phyloP scores from a whole-genome alignment of 2,113 vertebrate species.

The Clarias magur region DNA sequence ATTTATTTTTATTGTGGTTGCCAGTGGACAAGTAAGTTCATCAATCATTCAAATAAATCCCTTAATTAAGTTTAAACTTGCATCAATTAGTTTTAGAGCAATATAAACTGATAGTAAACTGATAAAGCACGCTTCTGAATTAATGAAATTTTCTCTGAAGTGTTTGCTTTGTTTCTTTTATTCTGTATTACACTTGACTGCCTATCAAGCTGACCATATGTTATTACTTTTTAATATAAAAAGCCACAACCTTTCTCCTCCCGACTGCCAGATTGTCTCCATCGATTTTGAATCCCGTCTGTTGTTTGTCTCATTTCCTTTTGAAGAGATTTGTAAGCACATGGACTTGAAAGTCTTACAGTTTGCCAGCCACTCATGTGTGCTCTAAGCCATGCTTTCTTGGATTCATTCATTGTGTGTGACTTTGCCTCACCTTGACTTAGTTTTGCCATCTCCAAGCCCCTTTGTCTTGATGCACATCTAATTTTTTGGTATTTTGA shows the following conservation, averaged over 20 bases:
- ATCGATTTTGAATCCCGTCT: background rate
- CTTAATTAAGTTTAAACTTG: background rate
- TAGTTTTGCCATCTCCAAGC: background rate
- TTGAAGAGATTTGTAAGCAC: background rate
- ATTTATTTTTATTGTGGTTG: background rate
- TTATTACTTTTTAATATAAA: background rate
- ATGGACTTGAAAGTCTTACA: background rate
- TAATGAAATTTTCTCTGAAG: too few species aligned
- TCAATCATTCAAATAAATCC: background rate
- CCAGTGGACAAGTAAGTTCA: background rate
- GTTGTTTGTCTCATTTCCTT: background rate
- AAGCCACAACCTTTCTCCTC: background rate
- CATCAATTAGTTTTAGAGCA: background rate
- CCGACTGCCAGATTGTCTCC: background rate
- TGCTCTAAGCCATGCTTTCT: background rate
- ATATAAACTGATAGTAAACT: too few species aligned
- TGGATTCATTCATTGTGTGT: background rate
- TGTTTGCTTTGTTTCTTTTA: background rate
- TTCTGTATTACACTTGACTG: background rate
- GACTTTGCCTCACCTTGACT: background rate
- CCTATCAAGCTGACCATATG: background rate
- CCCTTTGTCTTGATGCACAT: background rate
- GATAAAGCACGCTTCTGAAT: too few species aligned
- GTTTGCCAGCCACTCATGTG: background rate
- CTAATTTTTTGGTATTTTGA: background rate